phyloP scores from a whole-genome alignment of 2,797 vertebrate species.

The Chaetophractus vellerosus region DNA sequence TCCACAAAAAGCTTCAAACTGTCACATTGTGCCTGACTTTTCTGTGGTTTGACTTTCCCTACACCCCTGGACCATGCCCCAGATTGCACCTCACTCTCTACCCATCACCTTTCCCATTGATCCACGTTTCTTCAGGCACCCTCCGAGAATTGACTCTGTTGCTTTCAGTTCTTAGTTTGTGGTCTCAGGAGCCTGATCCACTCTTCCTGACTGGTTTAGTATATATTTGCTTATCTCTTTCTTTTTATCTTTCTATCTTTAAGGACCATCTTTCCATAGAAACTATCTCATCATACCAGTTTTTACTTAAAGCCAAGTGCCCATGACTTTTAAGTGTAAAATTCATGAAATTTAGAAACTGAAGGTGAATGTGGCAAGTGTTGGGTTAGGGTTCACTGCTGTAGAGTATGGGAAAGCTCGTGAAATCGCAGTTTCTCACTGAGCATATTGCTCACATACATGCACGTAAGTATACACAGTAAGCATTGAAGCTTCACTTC shows the following conservation, averaged over 20 bases:
- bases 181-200: neutral
- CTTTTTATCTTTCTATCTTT: neutral
- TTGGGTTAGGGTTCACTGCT: neutral
- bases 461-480: neutral
- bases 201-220: neutral
- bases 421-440: neutral
- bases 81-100: neutral
- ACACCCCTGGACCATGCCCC: neutral
- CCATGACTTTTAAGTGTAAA: constrained; percentile 17
- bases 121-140: neutral
- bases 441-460: neutral
- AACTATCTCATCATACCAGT: neutral
- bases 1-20: too few species aligned
- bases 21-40: neutral
- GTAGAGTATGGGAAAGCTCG: neutral
- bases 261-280: neutral
- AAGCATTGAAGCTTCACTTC: neutral
- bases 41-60: neutral
- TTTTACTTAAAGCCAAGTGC: constrained; percentile 40
- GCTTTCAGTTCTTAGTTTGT: neutral
- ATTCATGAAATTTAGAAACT: constrained; percentile 38
- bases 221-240: neutral
- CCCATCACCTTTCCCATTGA: neutral
- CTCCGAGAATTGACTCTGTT: neutral
- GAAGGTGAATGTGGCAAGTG: constrained; percentile 24